Evolutionary conservation across 1,140 invertebrate species (phyloP), one percentile per base, ranked within the genome.

Genomic region (Drosophila funebris): DNA sequence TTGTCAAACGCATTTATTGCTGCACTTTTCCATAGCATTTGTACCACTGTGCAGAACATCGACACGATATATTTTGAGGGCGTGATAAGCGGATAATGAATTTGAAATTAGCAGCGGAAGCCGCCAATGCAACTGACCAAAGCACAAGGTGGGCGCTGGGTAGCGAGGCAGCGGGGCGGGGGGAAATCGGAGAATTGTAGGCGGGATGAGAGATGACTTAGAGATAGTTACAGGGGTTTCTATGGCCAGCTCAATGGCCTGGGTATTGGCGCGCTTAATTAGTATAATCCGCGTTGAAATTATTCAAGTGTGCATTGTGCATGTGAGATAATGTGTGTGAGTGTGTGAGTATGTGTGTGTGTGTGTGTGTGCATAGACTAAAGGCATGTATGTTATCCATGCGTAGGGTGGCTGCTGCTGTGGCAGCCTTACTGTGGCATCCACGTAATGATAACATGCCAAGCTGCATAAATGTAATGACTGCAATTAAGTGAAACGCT

Each of bases 271-370:
- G 61, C 83, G 83, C 83, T 88, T 88, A 88, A 88, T 88, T 88
- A 88, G 83, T 88, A 88, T 88, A 88, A 88, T 88, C 83, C 83
- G 83, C 83, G 83, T 79, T 88, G 83, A 76, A 88, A 83, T 88
- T 88, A 88, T 82, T 85, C 82, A 82, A 87, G 82, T 85, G 82
- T 85, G 75, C 82, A 87, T 77, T 82, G 82, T 82, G 70, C 54
- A 78, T 63, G 61, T 56, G 43, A 39, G 56, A 52, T 18, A 18
- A 8, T 56, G 24, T 27, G 6, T 1, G 29, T 20, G 20, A 31
- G 48, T 7, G 29, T 57, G 33, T 8, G 31, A 13, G 37, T 50
- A 22, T 39, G 56, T 52, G 61, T 52, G 48, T 57, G 53, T 58
- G 31, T 43, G 69, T n/a, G 41, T 20, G 29, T 16, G 2, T n/a